A percentile compares a stretch with the other conserved stretches of the same genome.
These are phyloP conservation scores for Agrypnia vestita DNA, from an alignment of 1,140 invertebrate species.

Conservation along the genomic window DNA sequence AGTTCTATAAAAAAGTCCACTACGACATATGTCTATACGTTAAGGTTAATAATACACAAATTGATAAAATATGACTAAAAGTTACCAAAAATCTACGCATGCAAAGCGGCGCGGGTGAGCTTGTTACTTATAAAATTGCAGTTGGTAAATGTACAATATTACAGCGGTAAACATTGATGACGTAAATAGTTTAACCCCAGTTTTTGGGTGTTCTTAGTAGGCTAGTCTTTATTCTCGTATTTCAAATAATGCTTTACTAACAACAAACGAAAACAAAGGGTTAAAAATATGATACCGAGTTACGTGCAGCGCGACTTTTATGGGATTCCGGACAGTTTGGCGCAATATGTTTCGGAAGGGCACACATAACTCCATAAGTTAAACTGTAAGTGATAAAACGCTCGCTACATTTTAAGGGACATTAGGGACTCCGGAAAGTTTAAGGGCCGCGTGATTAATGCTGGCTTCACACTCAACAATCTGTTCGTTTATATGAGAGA, in stretches of 20 bases:
- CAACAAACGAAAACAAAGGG: slow-evolving; percentile 44
- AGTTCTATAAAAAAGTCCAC: no score
- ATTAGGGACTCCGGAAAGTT: slow-evolving; percentile 29
- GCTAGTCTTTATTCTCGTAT: not conserved
- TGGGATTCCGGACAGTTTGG: slow-evolving; percentile 42
- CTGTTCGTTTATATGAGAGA: not conserved
- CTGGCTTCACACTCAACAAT: not conserved
- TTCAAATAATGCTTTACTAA: slow-evolving; percentile 5
- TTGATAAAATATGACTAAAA: no score
- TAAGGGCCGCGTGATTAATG: slow-evolving; percentile 33
- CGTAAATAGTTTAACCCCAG: no score
- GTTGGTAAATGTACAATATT: no score
- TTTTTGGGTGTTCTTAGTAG: no score
- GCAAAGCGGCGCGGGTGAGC: no score
- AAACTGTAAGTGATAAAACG: slow-evolving; percentile 40
- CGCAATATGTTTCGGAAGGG: slow-evolving; percentile 45
- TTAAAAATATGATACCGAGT: slow-evolving; percentile 38
- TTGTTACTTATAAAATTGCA: no score
- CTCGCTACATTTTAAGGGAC: slow-evolving; percentile 38
- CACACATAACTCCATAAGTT: slow-evolving; percentile 29
- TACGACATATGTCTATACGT: no score
- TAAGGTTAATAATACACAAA: no score
- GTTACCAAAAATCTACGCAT: no score
- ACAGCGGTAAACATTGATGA: no score
- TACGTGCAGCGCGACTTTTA: slow-evolving; percentile 46